These are phyloP conservation scores for Casuarius casuarius DNA, from an alignment of 2,113 vertebrate genomes.

Conservation along the genomic window DNA sequence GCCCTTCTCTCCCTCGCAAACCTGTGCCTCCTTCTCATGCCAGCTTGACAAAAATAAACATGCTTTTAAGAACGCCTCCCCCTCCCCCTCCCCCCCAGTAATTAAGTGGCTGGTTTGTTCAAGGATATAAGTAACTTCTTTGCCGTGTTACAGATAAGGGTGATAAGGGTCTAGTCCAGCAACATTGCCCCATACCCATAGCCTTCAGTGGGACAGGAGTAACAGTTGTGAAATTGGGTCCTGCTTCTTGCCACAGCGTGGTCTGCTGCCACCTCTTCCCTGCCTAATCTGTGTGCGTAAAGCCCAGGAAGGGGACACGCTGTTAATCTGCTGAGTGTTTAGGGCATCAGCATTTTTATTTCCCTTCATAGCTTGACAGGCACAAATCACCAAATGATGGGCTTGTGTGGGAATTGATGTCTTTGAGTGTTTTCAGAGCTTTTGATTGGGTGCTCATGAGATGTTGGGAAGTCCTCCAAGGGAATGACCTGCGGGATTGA, in stretches of 20 bases:
- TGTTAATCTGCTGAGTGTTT: not conserved
- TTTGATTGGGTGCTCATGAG: not conserved
- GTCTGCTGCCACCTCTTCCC: not conserved
- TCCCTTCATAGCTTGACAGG: not conserved
- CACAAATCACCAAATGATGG: not conserved
- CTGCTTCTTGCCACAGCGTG: slow-evolving; percentile 5
- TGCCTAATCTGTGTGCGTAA: not conserved
- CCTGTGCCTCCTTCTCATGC: not conserved
- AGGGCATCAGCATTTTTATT: not conserved
- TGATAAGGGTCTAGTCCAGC: slow-evolving; percentile 5
- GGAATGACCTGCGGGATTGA: slow-evolving; percentile 50
- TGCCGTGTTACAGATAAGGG: slow-evolving; percentile 5
- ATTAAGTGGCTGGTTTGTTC: not conserved
- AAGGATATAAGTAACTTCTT: not conserved
- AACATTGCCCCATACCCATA: slow-evolving; percentile 1
- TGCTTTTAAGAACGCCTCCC: not conserved
- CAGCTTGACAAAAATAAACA: slow-evolving; percentile 24
- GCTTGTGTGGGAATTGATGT: not conserved
- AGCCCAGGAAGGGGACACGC: not conserved
- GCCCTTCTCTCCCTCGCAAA: slow-evolving; percentile 6
- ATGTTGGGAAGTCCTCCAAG: slow-evolving; percentile 34
- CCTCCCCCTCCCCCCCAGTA: not conserved
- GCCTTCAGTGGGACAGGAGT: slow-evolving; percentile 45
- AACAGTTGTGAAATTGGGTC: slow-evolving; percentile 15
- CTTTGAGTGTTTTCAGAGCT: not conserved